Base-by-base conservation (phyloP, 2,797 vertebrate species). In the Cirrhinus mrigala region DNA sequence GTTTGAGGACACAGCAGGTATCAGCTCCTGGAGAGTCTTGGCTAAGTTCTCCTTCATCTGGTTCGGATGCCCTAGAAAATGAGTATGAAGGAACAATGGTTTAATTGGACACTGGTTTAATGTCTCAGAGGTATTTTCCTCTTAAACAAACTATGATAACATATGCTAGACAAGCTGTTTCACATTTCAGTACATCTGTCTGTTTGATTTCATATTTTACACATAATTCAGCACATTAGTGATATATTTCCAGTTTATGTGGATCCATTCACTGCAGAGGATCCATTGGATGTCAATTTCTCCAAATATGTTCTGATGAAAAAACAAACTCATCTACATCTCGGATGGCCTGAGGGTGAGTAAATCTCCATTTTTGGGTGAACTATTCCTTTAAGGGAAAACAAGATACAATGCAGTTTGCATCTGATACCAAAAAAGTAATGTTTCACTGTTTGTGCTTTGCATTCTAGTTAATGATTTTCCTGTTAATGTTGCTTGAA, bases 1-100 rank as follows among this genome's bases (percentile, higher is more conserved):
- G 92, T 95, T 93, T 33, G 92, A 92, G 93, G 92, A 95, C 87
- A 92, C 88, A 56, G 90, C 90, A 79, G 94, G 93, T 58, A 94
- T 88, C 89, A 94, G 92, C 91, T 94, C 92, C 82, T 91, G 90
- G 84, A 91, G 87, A 29, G 85, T 66, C 87, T 89, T 93, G 86
- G 66, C 82, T 2, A 92, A 85, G 86, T 90, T 93, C 50, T 90
- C 87, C 87, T 92, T 94, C 90, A 95, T 93, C 91, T 95, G 92
- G 84, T 89, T 84, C 79, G 94, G 83, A 1, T 94, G 92, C 0
- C 88, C 94, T 94, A 64, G 87, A 85, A 58, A 69, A 81, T 82
- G 29, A 92, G 33, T 20, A 15, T 60, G 56, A 78, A 62, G n/a
- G 4, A 46, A 78, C 14, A 60, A 46, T 24, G 22, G 8, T 40